Evolutionary conservation across 2,797 vertebrate genomes (phyloP).

Genomic region (Acridotheres tristis): DNA sequence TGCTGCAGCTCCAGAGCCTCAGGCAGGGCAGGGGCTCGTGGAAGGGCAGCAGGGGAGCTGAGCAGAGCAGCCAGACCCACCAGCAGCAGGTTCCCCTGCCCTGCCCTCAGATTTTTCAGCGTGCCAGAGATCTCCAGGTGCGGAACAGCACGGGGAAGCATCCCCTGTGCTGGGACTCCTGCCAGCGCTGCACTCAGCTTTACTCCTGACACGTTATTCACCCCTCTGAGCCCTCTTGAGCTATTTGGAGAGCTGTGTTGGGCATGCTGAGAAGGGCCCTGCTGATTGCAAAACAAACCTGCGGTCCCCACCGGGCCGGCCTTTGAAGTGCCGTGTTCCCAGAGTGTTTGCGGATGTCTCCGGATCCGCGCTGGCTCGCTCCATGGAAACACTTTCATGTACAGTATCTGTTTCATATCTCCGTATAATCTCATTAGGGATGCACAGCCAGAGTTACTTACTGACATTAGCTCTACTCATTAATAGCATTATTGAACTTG

Average conservation of each 20-base stretch:
- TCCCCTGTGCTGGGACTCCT: not conserved
- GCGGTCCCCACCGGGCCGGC: not conserved
- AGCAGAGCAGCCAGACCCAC: not conserved
- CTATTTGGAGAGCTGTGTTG: conserved; percentile 29
- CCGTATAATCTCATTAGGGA: conserved; percentile 39
- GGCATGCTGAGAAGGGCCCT: conserved; percentile 16
- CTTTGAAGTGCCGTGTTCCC: conserved; percentile 50
- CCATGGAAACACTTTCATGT: conserved; percentile 37
- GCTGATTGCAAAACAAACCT: conserved; percentile 21
- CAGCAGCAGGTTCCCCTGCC: not conserved
- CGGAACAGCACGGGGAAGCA: not conserved
- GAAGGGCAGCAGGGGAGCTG: not conserved
- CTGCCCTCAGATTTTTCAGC: not conserved
- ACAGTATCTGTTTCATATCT: conserved; percentile 31
- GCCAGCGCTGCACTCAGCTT: not conserved
- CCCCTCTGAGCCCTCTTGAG: not conserved
- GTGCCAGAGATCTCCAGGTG: not conserved
- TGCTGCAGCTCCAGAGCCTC: not conserved
- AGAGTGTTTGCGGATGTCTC: not conserved
- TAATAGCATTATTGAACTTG: conserved; percentile 35
- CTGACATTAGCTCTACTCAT: conserved; percentile 27
- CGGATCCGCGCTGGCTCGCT: not conserved
- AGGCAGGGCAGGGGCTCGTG: not conserved
- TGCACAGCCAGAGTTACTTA: conserved; percentile 43
- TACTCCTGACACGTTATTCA: not conserved